Evolutionary conservation across 92 coral and sea anemone species (phyloP), one percentile per base, ranked within the genome.

Genomic region (Isaurus tuberculatus): DNA sequence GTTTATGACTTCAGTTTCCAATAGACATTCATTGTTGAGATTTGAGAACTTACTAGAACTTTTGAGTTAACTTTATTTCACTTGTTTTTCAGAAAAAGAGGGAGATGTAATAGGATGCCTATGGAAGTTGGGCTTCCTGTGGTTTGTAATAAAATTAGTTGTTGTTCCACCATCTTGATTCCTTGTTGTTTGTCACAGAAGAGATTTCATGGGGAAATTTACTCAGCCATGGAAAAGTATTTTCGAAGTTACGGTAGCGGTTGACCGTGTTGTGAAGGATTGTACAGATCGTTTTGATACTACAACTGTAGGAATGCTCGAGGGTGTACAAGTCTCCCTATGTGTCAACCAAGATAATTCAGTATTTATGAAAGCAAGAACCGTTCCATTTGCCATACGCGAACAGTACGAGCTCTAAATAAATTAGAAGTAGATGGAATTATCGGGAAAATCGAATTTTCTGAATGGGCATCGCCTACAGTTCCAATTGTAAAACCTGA

Each of bases 381-480:
- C 81, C 6, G 86, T 90, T 46, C 79, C 84, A 27, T 90, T 87
- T 36, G 86, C 91, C 29, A 77, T 90, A 42, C 87, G 94, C 0
- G 33, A 66, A 23, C 57, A 87, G 70, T 90, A 83, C 65, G 89
- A 17, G 85, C 88, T 13, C 70, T 48, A 6, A 65, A 81, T 42
- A 87, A 87, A 68, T 71, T 87, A 0, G 90, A 81, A 30, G 74
- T 57, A 16, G 84, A 86, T 11, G 90, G 57, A 49, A 80, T 85
- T 31, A 86, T 85, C 30, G 87, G 79, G 68, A 86, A 65, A 67
- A 84, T 89, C 16, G 90, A 89, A 46, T 89, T 85, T 53, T 49
- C 88, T 32, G 85, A 90, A 20, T 90, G 93, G 88, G 90, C 90
- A 37, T 86, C 90, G 43, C 83, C 73, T 42, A 90, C 90, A 72